Percentiles rank a stretch among this genome's conserved stretches.
These are phyloP conservation scores for Chromis chromis DNA, from an alignment of 2,797 vertebrate species.

Conservation along the genomic window DNA sequence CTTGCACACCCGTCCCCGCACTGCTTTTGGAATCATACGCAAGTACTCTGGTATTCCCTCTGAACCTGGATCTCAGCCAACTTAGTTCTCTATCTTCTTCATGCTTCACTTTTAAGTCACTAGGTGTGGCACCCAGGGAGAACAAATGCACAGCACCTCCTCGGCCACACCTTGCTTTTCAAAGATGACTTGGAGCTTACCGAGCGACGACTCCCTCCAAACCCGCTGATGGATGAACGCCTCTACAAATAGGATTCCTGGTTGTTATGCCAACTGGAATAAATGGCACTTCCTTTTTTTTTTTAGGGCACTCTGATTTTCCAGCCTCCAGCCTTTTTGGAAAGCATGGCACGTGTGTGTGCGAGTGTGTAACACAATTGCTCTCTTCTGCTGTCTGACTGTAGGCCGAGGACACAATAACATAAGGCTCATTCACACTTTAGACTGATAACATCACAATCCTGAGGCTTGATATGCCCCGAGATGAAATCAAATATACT, in stretches of 20 bases:
- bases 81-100: background rate
- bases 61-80: constrained; percentile 43
- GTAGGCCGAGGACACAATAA: background rate
- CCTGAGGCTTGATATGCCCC: background rate
- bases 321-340: constrained; percentile 20
- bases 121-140: constrained; percentile 38
- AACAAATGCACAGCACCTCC: constrained; percentile 5
- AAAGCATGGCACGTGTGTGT: constrained; percentile 15
- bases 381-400: constrained; percentile 10
- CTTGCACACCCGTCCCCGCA: constrained; percentile 30
- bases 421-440: constrained; percentile 1
- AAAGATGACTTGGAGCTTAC: constrained; percentile 3
- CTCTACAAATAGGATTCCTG: constrained; percentile 48
- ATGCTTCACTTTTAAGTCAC: background rate
- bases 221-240: constrained; percentile 14
- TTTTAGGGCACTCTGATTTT: constrained; percentile 1
- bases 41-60: constrained; percentile 41
- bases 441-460: too few species aligned
- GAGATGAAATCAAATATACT: background rate
- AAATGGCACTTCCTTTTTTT: constrained; percentile 12
- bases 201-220: background rate
- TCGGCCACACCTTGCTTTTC: constrained; percentile 31
- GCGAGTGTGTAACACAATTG: background rate
- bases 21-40: constrained; percentile 38
- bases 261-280: constrained; percentile 34